A percentile compares a stretch with the other conserved stretches of the same genome.
Conservation (phyloP, 2,888 invertebrate genomes). For the Caenorhabditis sp. region DNA sequence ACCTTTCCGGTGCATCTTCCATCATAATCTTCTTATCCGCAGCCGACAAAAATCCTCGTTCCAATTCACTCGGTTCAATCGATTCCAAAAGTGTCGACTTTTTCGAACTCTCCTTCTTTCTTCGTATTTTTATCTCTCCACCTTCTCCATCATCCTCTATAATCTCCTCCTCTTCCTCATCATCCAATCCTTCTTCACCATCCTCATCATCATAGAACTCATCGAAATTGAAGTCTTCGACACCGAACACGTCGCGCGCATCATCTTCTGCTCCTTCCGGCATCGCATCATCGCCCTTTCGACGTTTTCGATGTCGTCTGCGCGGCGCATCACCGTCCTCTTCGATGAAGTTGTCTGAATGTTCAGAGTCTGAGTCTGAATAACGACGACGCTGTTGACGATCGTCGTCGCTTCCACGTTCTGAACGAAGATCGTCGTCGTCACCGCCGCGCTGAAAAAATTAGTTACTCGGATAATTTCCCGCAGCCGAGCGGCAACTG, state of each 20-base stretch:
- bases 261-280: constrained; percentile 74
- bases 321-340: constrained; percentile 77
- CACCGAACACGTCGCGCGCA: constrained; percentile 98
- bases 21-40: constrained; percentile 83
- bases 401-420: constrained; percentile 6
- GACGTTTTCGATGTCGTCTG: constrained; percentile 27
- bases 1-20: constrained; percentile 75
- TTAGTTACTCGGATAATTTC: background rate
- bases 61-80: constrained; percentile 93
- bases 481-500: too few relatives aligned
- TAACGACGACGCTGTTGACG: background rate
- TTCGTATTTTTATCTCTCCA: constrained; percentile 71
- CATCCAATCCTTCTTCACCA: constrained; percentile 53
- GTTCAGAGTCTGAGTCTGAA: constrained; percentile 15
- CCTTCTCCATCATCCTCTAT: constrained; percentile 65
- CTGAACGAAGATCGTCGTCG: constrained; percentile 16
- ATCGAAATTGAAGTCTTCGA: constrained; percentile 83
- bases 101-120: constrained; percentile 39
- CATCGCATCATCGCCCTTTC: constrained; percentile 28
- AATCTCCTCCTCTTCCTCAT: constrained; percentile 70
- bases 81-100: constrained; percentile 60
- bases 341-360: constrained; percentile 89
- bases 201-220: constrained; percentile 73
- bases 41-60: constrained; percentile 93
- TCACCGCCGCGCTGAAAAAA: constrained; percentile 10